A percentile compares a stretch with the other conserved stretches of the same genome.
Evolutionary conservation across 2,888 invertebrate genomes (phyloP).

Genomic region (Hypercompe scribonia): DNA sequence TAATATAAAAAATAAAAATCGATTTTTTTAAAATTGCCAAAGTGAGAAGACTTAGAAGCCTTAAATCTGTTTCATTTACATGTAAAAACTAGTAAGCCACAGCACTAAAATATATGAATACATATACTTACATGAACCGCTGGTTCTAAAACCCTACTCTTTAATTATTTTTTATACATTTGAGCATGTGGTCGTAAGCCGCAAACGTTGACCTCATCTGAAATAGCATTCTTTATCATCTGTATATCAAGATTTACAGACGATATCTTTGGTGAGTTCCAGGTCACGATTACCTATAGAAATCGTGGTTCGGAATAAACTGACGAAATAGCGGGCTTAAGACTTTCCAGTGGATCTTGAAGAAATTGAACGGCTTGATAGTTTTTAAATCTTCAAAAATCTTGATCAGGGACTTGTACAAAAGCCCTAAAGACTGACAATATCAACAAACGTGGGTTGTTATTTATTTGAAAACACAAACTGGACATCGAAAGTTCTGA

Average conservation of each 20-base stretch:
- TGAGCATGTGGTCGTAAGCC: constrained; percentile 57
- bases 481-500: background rate
- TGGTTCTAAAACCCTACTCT: constrained; percentile 20
- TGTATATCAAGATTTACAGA: background rate
- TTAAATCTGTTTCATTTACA: too few relatives aligned
- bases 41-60: too few relatives aligned
- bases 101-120: too few relatives aligned
- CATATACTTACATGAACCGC: constrained; percentile 10
- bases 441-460: too few relatives aligned
- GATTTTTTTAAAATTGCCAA: too few relatives aligned
- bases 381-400: too few relatives aligned
- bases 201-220: constrained; percentile 80
- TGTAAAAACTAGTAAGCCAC: too few relatives aligned
- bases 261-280: background rate
- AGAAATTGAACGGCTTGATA: too few relatives aligned
- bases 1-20: too few relatives aligned
- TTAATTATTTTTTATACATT: constrained; percentile 30
- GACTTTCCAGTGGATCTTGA: background rate
- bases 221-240: constrained; percentile 61
- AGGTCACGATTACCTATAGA: background rate
- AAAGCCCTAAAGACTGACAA: too few relatives aligned
- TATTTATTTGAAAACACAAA: too few relatives aligned
- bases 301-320: background rate
- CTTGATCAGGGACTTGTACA: background rate
- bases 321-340: background rate